phyloP scores from a whole-genome alignment of 2,113 vertebrate species.

The Sardina pilchardus region DNA sequence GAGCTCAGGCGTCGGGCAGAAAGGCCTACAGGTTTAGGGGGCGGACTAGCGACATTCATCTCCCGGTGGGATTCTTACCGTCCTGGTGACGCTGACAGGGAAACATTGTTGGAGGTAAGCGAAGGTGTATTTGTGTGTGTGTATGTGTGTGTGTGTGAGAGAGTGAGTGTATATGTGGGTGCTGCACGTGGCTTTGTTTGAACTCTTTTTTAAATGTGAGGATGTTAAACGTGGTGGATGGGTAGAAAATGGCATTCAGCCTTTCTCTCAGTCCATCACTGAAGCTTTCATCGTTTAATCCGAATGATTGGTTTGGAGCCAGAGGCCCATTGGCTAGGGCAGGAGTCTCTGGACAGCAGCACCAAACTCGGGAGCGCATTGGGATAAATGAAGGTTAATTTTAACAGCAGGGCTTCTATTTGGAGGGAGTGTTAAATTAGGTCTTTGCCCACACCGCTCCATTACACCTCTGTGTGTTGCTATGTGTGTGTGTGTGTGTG shows the following conservation, averaged over 20 bases:
- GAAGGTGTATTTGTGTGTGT: neutral
- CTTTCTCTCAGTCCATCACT: too few relatives aligned
- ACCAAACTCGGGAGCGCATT: too few relatives aligned
- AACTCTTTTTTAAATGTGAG: neutral
- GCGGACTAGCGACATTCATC: neutral
- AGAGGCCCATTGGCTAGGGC: too few relatives aligned
- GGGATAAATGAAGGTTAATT: conserved; percentile 2
- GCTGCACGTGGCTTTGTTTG: neutral
- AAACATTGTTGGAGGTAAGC: neutral
- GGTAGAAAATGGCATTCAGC: neutral
- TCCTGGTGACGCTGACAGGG: conserved; percentile 29
- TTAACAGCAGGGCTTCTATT: neutral
- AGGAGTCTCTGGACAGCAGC: too few relatives aligned
- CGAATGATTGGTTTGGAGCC: too few relatives aligned
- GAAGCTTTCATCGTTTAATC: too few relatives aligned
- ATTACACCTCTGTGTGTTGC: neutral
- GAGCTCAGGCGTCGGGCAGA: neutral
- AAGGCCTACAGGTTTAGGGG: neutral
- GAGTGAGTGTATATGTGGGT: neutral
- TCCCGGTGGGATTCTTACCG: conserved; percentile 46
- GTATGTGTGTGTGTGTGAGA: neutral
- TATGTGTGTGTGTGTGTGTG: neutral
- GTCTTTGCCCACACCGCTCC: too few relatives aligned
- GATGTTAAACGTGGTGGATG: neutral
- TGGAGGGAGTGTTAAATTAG: neutral